These are phyloP conservation scores for Ochotona curzoniae DNA, from an alignment of 2,113 vertebrate genomes.

Conservation along the genomic window DNA sequence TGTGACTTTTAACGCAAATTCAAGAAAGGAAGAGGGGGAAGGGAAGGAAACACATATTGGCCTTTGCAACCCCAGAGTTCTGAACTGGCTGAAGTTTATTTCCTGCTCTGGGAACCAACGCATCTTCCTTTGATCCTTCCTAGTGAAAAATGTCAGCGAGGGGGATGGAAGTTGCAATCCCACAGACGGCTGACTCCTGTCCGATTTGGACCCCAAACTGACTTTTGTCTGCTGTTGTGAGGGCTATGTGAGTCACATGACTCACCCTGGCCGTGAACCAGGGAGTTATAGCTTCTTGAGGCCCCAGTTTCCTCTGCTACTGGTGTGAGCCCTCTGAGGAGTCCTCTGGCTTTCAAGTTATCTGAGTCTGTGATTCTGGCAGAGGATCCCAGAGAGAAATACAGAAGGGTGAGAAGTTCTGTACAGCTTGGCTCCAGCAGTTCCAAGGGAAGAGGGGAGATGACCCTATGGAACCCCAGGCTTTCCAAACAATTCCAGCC, in stretches of 20 bases:
- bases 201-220: slow-evolving; percentile 33
- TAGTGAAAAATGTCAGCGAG: slow-evolving; percentile 59
- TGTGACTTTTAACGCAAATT: not conserved
- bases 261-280: slow-evolving; percentile 35
- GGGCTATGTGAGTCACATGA: slow-evolving; percentile 25
- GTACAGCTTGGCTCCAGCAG: not conserved
- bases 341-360: slow-evolving; percentile 49
- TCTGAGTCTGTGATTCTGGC: slow-evolving; percentile 1
- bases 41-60: not conserved
- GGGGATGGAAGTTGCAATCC: not conserved
- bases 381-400: slow-evolving; percentile 42
- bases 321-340: not conserved
- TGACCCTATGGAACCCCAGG: not conserved
- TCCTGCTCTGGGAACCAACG: not conserved
- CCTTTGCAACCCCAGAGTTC: not conserved
- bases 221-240: not conserved
- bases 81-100: not conserved
- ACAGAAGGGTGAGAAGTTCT: not conserved
- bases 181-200: not conserved
- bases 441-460: not conserved
- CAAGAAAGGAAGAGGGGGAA: not conserved
- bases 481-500: slow-evolving; percentile 37
- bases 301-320: slow-evolving; percentile 32
- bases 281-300: slow-evolving; percentile 9
- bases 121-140: slow-evolving; percentile 1